phyloP scores from a whole-genome alignment of 2,797 vertebrate species.

The Darevskia nairensis region DNA sequence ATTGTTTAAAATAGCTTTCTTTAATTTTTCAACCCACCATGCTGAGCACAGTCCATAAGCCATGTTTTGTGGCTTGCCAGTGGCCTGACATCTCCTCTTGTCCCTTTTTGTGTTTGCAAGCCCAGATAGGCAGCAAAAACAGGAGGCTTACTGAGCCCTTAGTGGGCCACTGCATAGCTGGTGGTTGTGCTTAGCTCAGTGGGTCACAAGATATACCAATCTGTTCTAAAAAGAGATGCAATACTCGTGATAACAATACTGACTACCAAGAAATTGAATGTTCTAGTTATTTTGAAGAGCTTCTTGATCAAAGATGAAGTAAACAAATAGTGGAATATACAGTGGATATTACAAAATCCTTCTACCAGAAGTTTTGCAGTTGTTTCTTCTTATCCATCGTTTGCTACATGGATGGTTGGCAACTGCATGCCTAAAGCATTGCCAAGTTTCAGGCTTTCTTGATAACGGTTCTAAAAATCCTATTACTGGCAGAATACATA shows the following conservation, averaged over 20 bases:
- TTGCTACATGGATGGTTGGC: neutral
- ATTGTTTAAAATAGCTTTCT: neutral
- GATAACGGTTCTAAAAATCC: neutral
- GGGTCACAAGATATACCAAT: neutral
- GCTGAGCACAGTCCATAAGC: too few relatives aligned
- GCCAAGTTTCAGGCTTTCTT: neutral
- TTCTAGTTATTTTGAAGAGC: neutral
- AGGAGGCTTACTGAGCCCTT: neutral
- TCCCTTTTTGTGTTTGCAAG: neutral
- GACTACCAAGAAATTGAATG: neutral
- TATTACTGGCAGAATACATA: neutral
- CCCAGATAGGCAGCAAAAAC: neutral
- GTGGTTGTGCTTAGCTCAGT: neutral
- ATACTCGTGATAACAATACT: neutral
- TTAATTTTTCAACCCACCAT: too few relatives aligned
- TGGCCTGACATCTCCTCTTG: neutral
- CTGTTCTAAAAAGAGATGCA: neutral
- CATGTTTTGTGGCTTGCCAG: neutral
- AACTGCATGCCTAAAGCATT: neutral
- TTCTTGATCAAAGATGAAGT: neutral
- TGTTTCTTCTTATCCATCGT: neutral
- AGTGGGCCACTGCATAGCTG: neutral
- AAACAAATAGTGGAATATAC: neutral
- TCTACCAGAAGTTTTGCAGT: neutral
- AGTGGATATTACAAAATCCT: neutral